Evolutionary conservation across 2,888 invertebrate genomes (phyloP).

Genomic region (Lampropteryx suffumata): DNA sequence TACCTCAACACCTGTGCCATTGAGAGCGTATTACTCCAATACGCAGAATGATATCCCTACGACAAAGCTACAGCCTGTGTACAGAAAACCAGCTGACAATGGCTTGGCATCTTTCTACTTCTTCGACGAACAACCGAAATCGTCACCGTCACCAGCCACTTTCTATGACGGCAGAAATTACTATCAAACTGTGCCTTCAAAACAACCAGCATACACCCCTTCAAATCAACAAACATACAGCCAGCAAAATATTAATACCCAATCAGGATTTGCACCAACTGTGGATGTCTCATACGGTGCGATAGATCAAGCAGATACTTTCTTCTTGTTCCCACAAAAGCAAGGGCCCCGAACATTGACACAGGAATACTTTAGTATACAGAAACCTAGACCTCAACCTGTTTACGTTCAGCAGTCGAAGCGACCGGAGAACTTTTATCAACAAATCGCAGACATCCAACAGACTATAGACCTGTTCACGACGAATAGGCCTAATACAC

Average conservation of each 20-base stretch:
- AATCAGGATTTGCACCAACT: conserved; percentile 61
- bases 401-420: conserved; percentile 68
- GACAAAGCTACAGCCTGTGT: conserved; percentile 79
- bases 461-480: conserved; percentile 86
- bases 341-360: conserved; percentile 77
- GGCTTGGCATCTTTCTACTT: conserved; percentile 85
- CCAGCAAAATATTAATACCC: conserved; percentile 56
- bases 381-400: conserved; percentile 68
- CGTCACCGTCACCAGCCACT: conserved; percentile 81
- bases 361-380: conserved; percentile 79
- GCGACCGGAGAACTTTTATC: conserved; percentile 82
- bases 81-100: conserved; percentile 69
- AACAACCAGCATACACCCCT: conserved; percentile 35
- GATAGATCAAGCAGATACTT: conserved; percentile 71
- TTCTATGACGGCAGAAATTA: conserved; percentile 75
- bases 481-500: conserved; percentile 79
- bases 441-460: conserved; percentile 86
- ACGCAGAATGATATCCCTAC: conserved; percentile 80
- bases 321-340: conserved; percentile 78
- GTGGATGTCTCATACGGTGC: conserved; percentile 74
- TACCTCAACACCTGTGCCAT: conserved; percentile 84
- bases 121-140: conserved; percentile 84
- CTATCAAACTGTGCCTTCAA: conserved; percentile 64
- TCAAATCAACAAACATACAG: conserved; percentile 19
- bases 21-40: conserved; percentile 84